Conservation (phyloP, 2,888 invertebrate species). For the Apoda limacodes region DNA sequence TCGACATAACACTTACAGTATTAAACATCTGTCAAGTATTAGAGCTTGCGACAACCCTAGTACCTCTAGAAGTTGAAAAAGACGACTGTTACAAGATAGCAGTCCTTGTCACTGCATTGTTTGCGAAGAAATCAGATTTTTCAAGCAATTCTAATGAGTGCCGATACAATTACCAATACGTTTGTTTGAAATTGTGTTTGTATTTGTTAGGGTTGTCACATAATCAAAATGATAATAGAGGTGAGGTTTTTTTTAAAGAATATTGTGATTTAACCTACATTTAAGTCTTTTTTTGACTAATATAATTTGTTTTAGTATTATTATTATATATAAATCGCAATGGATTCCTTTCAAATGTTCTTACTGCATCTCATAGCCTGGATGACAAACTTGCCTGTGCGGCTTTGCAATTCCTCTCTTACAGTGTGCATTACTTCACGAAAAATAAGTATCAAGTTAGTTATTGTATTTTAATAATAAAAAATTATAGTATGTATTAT, state of each 20-base stretch:
- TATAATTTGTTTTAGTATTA: conserved; percentile 35
- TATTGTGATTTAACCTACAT: no score
- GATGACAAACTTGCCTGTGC: conserved; percentile 46
- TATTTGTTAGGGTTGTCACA: conserved; percentile 38
- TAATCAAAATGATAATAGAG: conserved; percentile 44
- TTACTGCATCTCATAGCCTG: conserved; percentile 30
- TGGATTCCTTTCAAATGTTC: conserved; percentile 38
- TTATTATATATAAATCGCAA: conserved; percentile 40
- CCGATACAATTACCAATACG: conserved; percentile 38
- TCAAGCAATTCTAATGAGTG: conserved; percentile 19
- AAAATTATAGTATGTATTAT: no score
- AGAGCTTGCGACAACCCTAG: conserved; percentile 38
- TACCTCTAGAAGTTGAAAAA: conserved; percentile 37
- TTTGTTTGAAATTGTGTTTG: conserved; percentile 44
- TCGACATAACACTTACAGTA: conserved; percentile 28
- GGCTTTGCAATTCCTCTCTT: conserved; percentile 44
- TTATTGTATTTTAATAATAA: no score
- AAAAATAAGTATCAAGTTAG: conserved; percentile 45
- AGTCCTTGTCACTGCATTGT: conserved; percentile 41
- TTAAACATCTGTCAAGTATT: conserved; percentile 44
- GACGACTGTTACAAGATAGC: conserved; percentile 38
- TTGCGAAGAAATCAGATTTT: conserved; percentile 33
- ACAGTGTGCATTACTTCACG: conserved; percentile 42
- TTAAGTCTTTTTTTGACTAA: no score
- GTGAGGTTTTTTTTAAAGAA: no score